A percentile compares a stretch with the other conserved stretches of the same genome.
These are phyloP conservation scores for Drosophila melanosoma DNA, from an alignment of 2,888 invertebrate genomes.

Conservation along the genomic window DNA sequence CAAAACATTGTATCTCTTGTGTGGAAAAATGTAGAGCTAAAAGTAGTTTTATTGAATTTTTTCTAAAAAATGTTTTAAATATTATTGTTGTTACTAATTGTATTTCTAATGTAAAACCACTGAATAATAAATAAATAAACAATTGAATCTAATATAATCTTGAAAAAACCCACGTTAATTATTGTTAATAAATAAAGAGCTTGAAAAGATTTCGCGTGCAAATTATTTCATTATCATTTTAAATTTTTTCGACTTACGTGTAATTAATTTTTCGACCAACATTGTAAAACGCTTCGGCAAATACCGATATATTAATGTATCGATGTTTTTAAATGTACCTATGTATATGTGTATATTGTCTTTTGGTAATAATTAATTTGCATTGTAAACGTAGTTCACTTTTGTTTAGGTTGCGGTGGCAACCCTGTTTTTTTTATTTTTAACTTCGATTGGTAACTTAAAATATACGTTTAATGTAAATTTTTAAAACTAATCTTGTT, in stretches of 20 bases:
- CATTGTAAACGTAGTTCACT: not conserved
- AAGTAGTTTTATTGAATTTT: not conserved
- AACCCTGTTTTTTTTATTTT: slow-evolving; percentile 55
- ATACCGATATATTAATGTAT: slow-evolving; percentile 1
- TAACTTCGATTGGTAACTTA: not conserved
- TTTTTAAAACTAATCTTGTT: slow-evolving; percentile 11
- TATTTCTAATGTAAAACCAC: not conserved
- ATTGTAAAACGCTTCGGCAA: not conserved
- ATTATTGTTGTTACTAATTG: not conserved
- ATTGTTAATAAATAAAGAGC: not conserved
- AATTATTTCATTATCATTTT: not conserved
- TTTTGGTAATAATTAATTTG: slow-evolving; percentile 15
- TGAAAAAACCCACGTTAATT: not conserved
- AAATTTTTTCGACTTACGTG: not conserved
- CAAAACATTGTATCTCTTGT: not conserved
- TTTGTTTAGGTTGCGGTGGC: slow-evolving; percentile 40
- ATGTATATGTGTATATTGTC: slow-evolving; percentile 10
- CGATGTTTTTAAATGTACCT: not conserved
- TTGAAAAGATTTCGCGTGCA: not conserved
- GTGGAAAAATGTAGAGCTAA: not conserved
- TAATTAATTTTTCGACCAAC: not conserved
- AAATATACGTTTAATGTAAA: not conserved
- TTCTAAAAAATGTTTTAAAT: not conserved
- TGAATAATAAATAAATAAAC: not conserved
- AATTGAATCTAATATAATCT: not conserved